Conservation (phyloP, 1,140 invertebrate genomes). For the Rhagoletis zephyria region DNA sequence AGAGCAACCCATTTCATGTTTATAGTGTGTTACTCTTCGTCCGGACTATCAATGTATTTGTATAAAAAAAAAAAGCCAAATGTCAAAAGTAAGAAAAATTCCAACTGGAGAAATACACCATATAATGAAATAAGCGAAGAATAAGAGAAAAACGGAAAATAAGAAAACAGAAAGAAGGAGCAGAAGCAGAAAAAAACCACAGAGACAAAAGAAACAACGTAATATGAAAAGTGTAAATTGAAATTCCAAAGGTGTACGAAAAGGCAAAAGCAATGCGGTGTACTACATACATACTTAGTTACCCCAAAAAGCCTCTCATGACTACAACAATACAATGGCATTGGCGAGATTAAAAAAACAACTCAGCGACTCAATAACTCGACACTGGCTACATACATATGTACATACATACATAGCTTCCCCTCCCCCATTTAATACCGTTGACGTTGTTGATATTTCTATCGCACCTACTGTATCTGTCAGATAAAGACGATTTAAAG, state of each 20-base stretch:
- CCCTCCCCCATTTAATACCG: not conserved
- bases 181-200: not conserved
- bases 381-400: not conserved
- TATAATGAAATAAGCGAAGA: constrained; percentile 14
- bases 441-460: not conserved
- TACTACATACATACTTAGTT: not conserved
- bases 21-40: not conserved
- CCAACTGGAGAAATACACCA: constrained; percentile 37
- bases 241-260: constrained; percentile 72
- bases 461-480: not conserved
- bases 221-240: constrained; percentile 68
- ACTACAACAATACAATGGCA: not conserved
- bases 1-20: not conserved
- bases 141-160: not conserved
- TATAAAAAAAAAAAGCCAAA: not conserved
- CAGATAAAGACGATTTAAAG: not conserved
- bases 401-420: not conserved
- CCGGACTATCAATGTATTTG: not conserved
- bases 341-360: not conserved
- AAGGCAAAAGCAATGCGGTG: not conserved
- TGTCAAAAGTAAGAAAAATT: constrained; percentile 44
- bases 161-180: not conserved
- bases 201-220: constrained; percentile 49
- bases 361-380: not conserved
- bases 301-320: not conserved